Evolutionary conservation across 2,113 vertebrate genomes (phyloP), one percentile per base, ranked within the genome.

Genomic region (Carettochelys insculpta): DNA sequence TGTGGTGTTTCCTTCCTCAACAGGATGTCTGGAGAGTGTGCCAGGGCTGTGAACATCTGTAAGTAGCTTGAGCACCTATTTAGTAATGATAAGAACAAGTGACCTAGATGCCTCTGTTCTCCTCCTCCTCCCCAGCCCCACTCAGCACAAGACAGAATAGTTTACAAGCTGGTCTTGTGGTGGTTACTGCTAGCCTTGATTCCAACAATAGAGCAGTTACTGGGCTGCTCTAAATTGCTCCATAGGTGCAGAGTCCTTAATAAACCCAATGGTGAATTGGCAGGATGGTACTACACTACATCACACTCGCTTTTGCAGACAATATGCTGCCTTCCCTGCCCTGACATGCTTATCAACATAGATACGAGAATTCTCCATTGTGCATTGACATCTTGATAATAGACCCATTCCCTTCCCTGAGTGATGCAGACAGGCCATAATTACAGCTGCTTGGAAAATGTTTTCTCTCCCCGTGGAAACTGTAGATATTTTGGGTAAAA

Each of bases 21-120:
- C 96, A 98, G 98, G 96, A 90, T 98, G 93, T 95, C 89, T 8
- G 96, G 94, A 92, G 98, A 98, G 84, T 95, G 94, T 7, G 87
- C 96, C 20, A 83, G 84, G 13, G 85, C 97, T 3, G 96, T 98
- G 80, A 98, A 98, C 45, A 95, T 98, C 93, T 98, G 98, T 98
- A 96, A 98, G 98, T 98, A 97, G 58, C 82, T 11, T 29, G 56
- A 47, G 65, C n/a, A 27, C 27, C 34, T 19, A 19, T 17, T 65
- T n/a, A n/a, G 7, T n/a, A n/a, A 65, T 9, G 61, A n/a, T 34
- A 34, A 16, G 6, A 9, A 34, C 58, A 61, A 31, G 31, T 31
- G 34, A 34, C 14, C 14, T 34, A 31, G 58, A 61, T 17, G 31
- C 58, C 58, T 61, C 58, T 61, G 4, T 61, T 61, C 31, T 61